Conservation (phyloP, 2,113 vertebrate genomes). For the Oreochromis spilurus region DNA sequence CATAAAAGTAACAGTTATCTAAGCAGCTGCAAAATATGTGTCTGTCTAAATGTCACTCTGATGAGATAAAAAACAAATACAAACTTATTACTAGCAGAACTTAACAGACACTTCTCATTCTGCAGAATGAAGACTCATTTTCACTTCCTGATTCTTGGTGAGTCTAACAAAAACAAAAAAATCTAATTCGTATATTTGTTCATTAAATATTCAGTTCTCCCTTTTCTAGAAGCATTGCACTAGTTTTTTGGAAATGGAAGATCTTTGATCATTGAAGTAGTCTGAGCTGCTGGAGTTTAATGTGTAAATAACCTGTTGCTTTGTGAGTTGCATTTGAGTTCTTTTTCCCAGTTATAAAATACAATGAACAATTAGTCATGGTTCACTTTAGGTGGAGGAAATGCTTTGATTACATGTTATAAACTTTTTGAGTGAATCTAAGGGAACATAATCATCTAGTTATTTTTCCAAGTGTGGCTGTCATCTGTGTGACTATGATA, state of each 20-base stretch:
- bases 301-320: background rate
- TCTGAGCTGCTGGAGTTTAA: background rate
- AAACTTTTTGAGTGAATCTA: background rate
- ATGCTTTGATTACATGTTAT: background rate
- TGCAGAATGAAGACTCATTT: background rate
- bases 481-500: background rate
- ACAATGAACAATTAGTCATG: background rate
- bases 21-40: background rate
- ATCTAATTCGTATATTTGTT: background rate
- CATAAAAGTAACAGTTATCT: background rate
- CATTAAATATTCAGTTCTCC: background rate
- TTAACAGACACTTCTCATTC: background rate
- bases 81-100: rapidly evolving
- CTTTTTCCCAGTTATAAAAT: rapidly evolving
- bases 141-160: background rate
- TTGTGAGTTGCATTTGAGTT: background rate
- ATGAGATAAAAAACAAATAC: rapidly evolving
- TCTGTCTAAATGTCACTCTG: background rate
- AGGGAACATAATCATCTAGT: rapidly evolving
- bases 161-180: background rate
- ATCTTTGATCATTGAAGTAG: background rate
- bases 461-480: background rate
- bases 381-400: background rate
- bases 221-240: background rate
- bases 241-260: background rate